A percentile compares a stretch with the other conserved stretches of the same genome.
Evolutionary conservation across 2,113 vertebrate species (phyloP).

Genomic region (Thalassoma bifasciatum): DNA sequence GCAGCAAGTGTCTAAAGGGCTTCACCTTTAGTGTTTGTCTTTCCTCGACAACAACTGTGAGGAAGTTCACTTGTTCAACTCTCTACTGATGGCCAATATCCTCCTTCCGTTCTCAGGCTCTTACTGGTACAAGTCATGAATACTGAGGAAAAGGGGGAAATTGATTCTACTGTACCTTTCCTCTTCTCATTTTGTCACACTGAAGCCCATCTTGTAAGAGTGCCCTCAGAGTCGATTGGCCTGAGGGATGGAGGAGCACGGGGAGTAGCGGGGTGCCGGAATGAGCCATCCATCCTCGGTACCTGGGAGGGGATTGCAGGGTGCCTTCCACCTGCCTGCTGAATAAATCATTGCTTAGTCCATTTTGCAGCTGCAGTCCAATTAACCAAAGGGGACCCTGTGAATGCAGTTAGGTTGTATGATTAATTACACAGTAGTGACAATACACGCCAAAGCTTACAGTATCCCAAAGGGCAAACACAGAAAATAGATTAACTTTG

Average conservation of each 20-base stretch:
- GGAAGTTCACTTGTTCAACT: constrained; percentile 59
- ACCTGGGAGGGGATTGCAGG: constrained; percentile 33
- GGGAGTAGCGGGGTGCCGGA: constrained; percentile 41
- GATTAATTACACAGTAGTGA: constrained; percentile 77
- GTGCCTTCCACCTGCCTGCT: constrained; percentile 60
- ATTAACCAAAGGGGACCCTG: constrained; percentile 76
- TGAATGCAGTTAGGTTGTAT: constrained; percentile 70
- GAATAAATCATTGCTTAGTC: constrained; percentile 76
- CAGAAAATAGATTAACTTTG: constrained; percentile 39
- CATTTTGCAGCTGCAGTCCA: constrained; percentile 75
- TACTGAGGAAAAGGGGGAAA: constrained; percentile 25
- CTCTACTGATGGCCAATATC: constrained; percentile 44
- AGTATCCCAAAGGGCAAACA: constrained; percentile 61
- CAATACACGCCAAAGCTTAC: constrained; percentile 60
- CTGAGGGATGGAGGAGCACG: constrained; percentile 57
- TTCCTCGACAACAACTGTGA: constrained; percentile 31
- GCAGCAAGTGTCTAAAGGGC: constrained; percentile 30
- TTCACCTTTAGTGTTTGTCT: constrained; percentile 58
- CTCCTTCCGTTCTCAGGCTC: constrained; percentile 30
- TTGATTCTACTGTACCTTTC: constrained; percentile 50
- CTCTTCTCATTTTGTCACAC: constrained; percentile 49
- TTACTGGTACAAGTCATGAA: constrained; percentile 24
- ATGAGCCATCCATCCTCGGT: constrained; percentile 63
- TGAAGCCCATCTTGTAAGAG: constrained; percentile 46
- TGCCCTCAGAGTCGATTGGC: constrained; percentile 54